Evolutionary conservation across 30 jellyfish, hydroid and myxozoan genomes (phyloP), one percentile per base, ranked within the genome.

Genomic region (Aurelia coerulea): DNA sequence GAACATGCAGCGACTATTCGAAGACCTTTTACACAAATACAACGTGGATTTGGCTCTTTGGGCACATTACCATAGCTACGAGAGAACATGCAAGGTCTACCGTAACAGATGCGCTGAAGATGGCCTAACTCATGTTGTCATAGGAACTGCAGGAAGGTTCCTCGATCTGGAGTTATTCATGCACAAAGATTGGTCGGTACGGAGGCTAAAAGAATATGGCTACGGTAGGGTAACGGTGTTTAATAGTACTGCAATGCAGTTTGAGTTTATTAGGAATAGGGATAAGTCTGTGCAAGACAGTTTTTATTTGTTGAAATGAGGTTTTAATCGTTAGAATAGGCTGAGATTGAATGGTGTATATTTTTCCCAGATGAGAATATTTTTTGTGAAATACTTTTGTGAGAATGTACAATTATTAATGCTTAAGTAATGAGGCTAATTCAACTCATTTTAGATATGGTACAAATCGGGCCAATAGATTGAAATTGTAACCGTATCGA

Each of bases 31-130:
- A 11, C 69, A 86, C 73, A 74, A 71, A n/a, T 80, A 92, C 75
- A 69, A 79, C 15, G 98, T 92, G 12, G 96, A 92, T 68, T 51
- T 92, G 64, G 97, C 94, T 10, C 78, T 92, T 31, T 92, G 96
- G 96, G 90, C 96, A 37, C 98, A 92, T 78, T 85, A 81, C 67
- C 98, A 92, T 59, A 76, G 94, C 79, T 92, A 92, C 54, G 96
- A 92, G 84, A 95, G 98, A 65, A 92, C 98, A 34, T 92, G 98
- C 85, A 80, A 74, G 62, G 92, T 92, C 12, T 86, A 92, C 79
- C 74, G 91, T 51, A 86, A 87, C 84, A 50, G 76, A 74, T 90
- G 97, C 78, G 70, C 78, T 11, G 79, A 82, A 39, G 94, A 87
- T 68, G 98, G 98, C 8, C 60, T 83, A 50, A 92, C 91, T 14